Conservation (phyloP, 2,888 invertebrate species). For the Erebia ligea region DNA sequence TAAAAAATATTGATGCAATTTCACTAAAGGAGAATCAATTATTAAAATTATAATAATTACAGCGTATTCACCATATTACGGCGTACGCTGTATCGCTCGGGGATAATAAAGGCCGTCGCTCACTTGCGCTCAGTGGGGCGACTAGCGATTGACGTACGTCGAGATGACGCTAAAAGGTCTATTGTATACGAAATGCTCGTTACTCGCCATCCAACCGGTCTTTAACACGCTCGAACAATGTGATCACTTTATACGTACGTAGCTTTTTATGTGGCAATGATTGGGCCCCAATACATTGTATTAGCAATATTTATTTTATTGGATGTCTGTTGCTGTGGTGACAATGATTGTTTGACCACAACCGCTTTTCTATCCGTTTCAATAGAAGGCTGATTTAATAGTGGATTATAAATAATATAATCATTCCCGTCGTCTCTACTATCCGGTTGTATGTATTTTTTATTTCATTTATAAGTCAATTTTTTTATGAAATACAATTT, state of each 20-base stretch:
- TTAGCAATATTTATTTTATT: conserved; percentile 21
- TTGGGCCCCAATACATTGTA: conserved; percentile 20
- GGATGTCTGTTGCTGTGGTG: conserved; percentile 9
- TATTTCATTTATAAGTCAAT: neutral
- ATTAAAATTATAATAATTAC: conserved; percentile 45
- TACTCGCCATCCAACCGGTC: conserved; percentile 75
- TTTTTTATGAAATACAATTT: neutral
- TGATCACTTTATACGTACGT: conserved; percentile 78
- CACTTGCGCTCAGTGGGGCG: conserved; percentile 57
- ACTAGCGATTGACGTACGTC: conserved; percentile 75
- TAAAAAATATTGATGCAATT: conserved; percentile 27
- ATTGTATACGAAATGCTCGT: conserved; percentile 82
- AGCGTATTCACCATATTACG: conserved; percentile 39
- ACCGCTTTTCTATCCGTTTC: conserved; percentile 12
- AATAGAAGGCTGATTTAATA: conserved; percentile 6
- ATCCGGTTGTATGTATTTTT: neutral
- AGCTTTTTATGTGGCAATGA: conserved; percentile 51
- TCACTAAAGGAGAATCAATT: conserved; percentile 33
- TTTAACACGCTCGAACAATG: conserved; percentile 79
- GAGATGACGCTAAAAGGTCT: conserved; percentile 82
- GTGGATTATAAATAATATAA: neutral
- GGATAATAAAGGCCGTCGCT: conserved; percentile 65
- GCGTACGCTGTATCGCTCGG: conserved; percentile 44
- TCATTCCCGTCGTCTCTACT: neutral
- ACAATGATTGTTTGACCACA: conserved; percentile 16